Base-by-base conservation (phyloP, 2,113 vertebrate species). In the Anguilla japonica region DNA sequence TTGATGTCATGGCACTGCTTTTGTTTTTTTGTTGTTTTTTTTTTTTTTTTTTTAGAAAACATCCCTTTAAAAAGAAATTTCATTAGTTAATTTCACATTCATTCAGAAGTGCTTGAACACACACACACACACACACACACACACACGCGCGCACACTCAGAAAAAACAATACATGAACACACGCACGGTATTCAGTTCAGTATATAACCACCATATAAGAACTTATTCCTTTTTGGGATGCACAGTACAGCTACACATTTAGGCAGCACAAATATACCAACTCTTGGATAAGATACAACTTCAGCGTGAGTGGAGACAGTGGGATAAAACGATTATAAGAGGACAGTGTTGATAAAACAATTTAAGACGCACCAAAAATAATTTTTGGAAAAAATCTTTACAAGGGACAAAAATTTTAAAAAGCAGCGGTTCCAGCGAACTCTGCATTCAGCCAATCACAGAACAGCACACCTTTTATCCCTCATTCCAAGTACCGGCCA, bases 121-220 rank as follows among this genome's bases (percentile, higher is more conserved):
- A 20, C 39, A 41, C 79, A 29, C 86, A 79, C 20, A 87, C 82
- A 83, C 29, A 75, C 63, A 71, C 22, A 41, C 57, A 84, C 13
- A 84, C 79, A 41, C 86, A 56, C 46, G 83, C 82, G 79, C 14
- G 41, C 60, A 67, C 57, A 41, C 57, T 60, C 8, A 41, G n/a
- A 82, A 46, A 50, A 50, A 71, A 22, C 20, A 22, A 50, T 26
- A 34, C 43, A 26, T 26, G 20, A 50, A 56, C 46, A 53, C 14
- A 3, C 15, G 11, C 22, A 82, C n/a, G 34, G 82, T 83, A 29
- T 14, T 57, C 41, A 41, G 26, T 26, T 22, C 1, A 26, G 60
- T 5, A 22, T 26, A 20, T 67, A 67, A 26, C 60, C 60, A 26
- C 60, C 60, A 67, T 67, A 67, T 26, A 67, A 67, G 18, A 67